phyloP scores from a whole-genome alignment of 2,888 invertebrate species.

The Trachelus stipa region DNA sequence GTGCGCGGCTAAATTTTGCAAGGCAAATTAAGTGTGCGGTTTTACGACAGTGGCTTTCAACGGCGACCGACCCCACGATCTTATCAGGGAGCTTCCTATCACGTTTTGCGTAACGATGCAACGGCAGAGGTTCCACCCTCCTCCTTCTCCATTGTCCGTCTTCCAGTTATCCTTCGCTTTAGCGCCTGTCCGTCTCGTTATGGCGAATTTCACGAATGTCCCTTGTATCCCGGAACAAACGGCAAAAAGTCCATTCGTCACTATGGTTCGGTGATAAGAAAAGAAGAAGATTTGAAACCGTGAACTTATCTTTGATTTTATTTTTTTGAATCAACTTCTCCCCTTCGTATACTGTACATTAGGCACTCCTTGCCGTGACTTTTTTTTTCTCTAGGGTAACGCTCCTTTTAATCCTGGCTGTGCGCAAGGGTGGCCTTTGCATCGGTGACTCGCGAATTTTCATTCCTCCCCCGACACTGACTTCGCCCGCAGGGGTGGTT shows the following conservation, averaged over 20 bases:
- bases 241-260: not conserved
- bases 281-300: not conserved
- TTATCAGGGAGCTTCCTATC: not conserved
- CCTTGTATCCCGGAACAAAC: not conserved
- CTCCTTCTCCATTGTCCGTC: not conserved
- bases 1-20: conserved; percentile 61
- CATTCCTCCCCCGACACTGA: conserved; percentile 1
- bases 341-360: not conserved
- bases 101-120: not conserved
- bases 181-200: not conserved
- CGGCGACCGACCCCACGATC: conserved; percentile 32
- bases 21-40: conserved; percentile 66
- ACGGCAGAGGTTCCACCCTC: not conserved
- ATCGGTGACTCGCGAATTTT: conserved; percentile 30
- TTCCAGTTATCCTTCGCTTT: not conserved
- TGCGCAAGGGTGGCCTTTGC: conserved; percentile 15
- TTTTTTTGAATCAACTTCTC: not conserved
- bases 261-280: not conserved
- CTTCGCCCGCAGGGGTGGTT: not conserved
- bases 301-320: not conserved
- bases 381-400: conserved; percentile 5
- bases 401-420: conserved; percentile 5
- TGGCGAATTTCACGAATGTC: not conserved
- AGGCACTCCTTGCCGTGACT: conserved; percentile 25
- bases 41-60: conserved; percentile 61